Evolutionary conservation across 2,797 vertebrate genomes (phyloP), one percentile per base, ranked within the genome.

Genomic region (Poeciliopsis paucimaculata): DNA sequence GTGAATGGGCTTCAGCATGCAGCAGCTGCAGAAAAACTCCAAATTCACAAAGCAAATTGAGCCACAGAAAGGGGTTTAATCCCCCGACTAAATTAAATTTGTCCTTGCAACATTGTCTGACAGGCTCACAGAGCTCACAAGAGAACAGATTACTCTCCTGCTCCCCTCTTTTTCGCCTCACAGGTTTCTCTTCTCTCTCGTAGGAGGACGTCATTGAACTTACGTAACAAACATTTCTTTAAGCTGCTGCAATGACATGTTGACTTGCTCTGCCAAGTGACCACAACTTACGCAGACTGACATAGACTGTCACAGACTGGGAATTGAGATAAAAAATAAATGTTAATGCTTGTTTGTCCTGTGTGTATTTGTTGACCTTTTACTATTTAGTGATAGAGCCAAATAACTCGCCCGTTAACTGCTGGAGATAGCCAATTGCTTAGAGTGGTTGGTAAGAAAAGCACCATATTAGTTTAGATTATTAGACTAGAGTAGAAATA

Each of bases 71-170:
- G 86, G 87, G 84, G 78, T 81, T 91, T 90, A 93, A 91, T 93
- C 90, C 89, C 83, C 73, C 1, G 85, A 89, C 86, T 89, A 91
- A 93, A 94, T 91, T 91, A 90, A 92, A 92, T 93, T 87, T 93
- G 91, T 92, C 93, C 86, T 91, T 90, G 86, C 81, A 88, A 88
- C 89, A 83, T 80, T 87, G 90, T 92, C 80, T 91, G 90, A 91
- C 89, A 92, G 57, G 76, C 75, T 60, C 83, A 81, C 66, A 78
- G 83, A 83, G 86, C 88, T 88, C 86, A 86, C 86, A 83, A 78
- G 84, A 91, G 89, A 82, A 87, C 62, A 82, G 90, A 92, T 94
- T 92, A 91, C 89, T 77, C 77, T 85, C 70, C 72, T 77, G 68
- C 86, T 85, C 83, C 81, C 77, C 45, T n/a, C 84, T 87, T 46